Evolutionary conservation across 1,140 invertebrate genomes (phyloP).

Genomic region (Pteromalus puparum): DNA sequence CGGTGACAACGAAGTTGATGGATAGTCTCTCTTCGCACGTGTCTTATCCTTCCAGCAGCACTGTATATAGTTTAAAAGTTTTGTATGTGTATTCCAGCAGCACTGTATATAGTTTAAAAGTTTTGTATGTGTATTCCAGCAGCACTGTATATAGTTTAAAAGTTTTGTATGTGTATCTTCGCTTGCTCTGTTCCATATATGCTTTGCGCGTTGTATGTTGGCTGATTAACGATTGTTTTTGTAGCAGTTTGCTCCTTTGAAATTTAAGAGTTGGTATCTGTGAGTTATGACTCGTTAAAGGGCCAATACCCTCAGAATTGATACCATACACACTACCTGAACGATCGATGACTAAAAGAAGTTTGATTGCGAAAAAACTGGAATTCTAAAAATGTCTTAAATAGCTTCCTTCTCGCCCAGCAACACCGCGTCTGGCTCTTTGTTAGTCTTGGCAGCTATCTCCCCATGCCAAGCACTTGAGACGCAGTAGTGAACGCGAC

Average conservation of each 20-base stretch:
- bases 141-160: background rate
- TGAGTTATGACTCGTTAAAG: background rate
- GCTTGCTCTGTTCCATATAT: slow-evolving; percentile 1
- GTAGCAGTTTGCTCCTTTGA: background rate
- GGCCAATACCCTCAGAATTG: no score
- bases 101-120: background rate
- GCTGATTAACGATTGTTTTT: background rate
- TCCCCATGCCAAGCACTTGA: background rate
- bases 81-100: background rate
- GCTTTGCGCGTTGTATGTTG: background rate
- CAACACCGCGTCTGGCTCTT: background rate
- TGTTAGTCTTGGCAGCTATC: background rate
- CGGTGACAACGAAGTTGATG: background rate
- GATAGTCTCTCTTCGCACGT: background rate
- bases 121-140: background rate
- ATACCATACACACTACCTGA: no score
- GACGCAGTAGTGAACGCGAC: background rate
- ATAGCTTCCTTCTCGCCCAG: background rate
- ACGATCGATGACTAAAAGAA: no score
- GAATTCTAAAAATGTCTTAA: no score
- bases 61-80: background rate
- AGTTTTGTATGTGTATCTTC: background rate
- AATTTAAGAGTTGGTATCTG: background rate
- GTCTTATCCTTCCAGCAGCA: background rate
- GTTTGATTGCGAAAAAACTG: no score